phyloP scores from a whole-genome alignment of 2,888 invertebrate genomes.

The Calliphora vomitoria region DNA sequence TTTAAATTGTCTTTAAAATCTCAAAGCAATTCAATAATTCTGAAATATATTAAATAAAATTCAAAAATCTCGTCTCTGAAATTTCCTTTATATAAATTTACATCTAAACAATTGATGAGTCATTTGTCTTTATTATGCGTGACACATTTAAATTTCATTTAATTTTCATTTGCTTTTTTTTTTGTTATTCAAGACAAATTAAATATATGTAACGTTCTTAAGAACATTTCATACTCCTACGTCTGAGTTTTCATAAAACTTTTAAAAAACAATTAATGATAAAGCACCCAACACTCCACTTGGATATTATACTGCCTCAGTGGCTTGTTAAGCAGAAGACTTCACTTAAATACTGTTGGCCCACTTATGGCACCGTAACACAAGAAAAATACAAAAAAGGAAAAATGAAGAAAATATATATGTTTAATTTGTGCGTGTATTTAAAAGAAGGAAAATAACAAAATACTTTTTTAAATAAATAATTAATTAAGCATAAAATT shows the following conservation, averaged over 20 bases:
- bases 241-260: not conserved
- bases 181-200: constrained; percentile 2
- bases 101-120: not conserved
- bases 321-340: constrained; percentile 4
- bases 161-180: constrained; percentile 5
- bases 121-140: constrained; percentile 5
- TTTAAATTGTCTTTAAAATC: too few species aligned
- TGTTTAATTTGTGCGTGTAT: not conserved
- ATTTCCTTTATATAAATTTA: not conserved
- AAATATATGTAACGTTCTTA: not conserved
- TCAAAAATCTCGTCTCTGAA: not conserved
- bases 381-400: not conserved
- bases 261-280: not conserved
- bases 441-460: not conserved
- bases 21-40: too few species aligned
- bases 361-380: not conserved
- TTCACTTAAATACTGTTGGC: not conserved
- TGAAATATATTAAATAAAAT: too few species aligned
- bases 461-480: not conserved
- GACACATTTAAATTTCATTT: constrained; percentile 6
- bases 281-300: not conserved
- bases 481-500: constrained; percentile 16
- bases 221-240: not conserved
- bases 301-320: not conserved
- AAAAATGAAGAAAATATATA: not conserved